phyloP scores from a whole-genome alignment of 2,888 invertebrate species.

The Syrphus vitripennis region DNA sequence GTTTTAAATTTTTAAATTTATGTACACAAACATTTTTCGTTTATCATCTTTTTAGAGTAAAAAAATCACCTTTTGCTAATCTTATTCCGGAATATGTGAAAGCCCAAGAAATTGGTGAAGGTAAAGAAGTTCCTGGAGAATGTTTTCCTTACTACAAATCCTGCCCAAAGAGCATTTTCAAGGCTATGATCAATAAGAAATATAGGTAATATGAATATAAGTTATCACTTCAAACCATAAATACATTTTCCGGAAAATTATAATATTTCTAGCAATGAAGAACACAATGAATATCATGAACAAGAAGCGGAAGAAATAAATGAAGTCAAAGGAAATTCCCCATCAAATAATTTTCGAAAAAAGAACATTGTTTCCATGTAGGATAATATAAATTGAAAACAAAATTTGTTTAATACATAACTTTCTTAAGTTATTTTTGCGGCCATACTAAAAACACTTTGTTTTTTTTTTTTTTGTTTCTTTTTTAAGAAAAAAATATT shows the following conservation, averaged over 20 bases:
- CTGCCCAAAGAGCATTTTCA: conserved; percentile 91
- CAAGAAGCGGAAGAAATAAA: conserved; percentile 75
- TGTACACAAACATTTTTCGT: not conserved
- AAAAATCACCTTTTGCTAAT: conserved; percentile 89
- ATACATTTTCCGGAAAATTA: not conserved
- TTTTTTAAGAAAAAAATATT: conserved; percentile 37
- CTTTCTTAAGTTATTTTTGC: conserved; percentile 39
- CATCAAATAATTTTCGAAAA: not conserved
- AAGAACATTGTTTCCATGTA: conserved; percentile 48
- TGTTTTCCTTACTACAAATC: conserved; percentile 93
- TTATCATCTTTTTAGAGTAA: conserved; percentile 84
- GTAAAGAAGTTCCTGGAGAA: conserved; percentile 85
- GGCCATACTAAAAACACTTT: conserved; percentile 66
- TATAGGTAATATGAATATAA: conserved; percentile 74
- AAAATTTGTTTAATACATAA: not conserved
- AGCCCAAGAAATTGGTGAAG: conserved; percentile 89
- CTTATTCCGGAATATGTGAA: conserved; percentile 89
- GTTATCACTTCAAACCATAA: not conserved
- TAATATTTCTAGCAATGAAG: conserved; percentile 51
- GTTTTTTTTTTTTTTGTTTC: not conserved
- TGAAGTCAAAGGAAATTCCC: conserved; percentile 43
- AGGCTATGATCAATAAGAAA: conserved; percentile 76
- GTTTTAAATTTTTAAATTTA: not conserved
- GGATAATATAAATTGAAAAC: not conserved
- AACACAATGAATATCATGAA: conserved; percentile 77